phyloP scores from a whole-genome alignment of 2,888 invertebrate species.

The Orchesellides sinensis region DNA sequence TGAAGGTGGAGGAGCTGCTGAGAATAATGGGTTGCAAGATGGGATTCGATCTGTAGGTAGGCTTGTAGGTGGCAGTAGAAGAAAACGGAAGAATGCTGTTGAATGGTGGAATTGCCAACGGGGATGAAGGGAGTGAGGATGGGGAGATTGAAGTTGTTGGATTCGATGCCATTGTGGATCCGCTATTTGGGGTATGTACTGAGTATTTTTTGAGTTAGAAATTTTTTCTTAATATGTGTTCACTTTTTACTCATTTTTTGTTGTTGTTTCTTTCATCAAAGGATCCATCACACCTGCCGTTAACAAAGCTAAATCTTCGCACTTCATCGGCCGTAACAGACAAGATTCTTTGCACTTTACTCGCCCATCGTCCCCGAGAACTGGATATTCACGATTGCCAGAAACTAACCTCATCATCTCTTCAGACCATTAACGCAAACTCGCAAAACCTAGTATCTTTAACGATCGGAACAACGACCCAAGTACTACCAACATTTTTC shows the following conservation, averaged over 20 bases:
- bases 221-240: background rate
- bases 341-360: constrained; percentile 83
- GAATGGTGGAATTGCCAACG: constrained; percentile 32
- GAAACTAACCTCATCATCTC: constrained; percentile 81
- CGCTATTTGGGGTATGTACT: constrained; percentile 65
- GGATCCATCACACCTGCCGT: constrained; percentile 82
- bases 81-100: constrained; percentile 41
- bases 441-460: constrained; percentile 84
- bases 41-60: background rate
- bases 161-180: constrained; percentile 46
- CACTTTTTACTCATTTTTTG: background rate
- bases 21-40: background rate
- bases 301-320: constrained; percentile 84
- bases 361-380: constrained; percentile 85
- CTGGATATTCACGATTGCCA: constrained; percentile 87
- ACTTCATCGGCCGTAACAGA: constrained; percentile 84
- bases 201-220: constrained; percentile 75
- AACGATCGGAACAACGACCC: constrained; percentile 83
- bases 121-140: background rate
- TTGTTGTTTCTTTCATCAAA: constrained; percentile 80
- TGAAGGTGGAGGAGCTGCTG: constrained; percentile 12
- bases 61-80: constrained; percentile 1
- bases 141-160: constrained; percentile 42
- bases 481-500: constrained; percentile 79
- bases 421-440: constrained; percentile 84